Percentiles rank a stretch among this genome's conserved stretches.
Conservation (phyloP, 2,113 vertebrate species). For the Carettochelys insculpta region DNA sequence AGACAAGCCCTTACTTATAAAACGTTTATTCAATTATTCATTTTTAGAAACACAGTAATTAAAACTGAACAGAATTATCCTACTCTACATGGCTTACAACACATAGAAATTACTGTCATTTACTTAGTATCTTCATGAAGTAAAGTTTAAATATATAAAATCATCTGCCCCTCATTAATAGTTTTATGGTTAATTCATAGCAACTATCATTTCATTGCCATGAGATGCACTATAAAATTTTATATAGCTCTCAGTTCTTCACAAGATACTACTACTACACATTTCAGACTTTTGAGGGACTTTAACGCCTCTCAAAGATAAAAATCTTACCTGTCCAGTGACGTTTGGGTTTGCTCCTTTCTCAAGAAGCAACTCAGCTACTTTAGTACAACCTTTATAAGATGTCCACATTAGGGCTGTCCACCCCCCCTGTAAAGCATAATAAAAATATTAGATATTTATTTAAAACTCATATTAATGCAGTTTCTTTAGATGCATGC, state of each 20-base stretch:
- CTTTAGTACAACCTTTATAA: conserved; percentile 91
- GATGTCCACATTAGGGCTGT: conserved; percentile 97
- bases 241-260: not conserved
- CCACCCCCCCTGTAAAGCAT: conserved; percentile 89
- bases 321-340: conserved; percentile 91
- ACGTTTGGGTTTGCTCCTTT: conserved; percentile 94
- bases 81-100: not conserved
- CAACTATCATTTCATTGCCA: not conserved
- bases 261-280: not conserved
- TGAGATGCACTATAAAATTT: not conserved
- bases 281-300: not conserved
- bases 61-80: not conserved
- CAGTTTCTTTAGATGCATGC: not conserved
- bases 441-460: not conserved
- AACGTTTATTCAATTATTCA: not conserved
- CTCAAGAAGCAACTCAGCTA: conserved; percentile 87
- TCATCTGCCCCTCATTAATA: not conserved
- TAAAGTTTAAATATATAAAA: not conserved
- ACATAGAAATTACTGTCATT: not conserved
- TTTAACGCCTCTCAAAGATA: not conserved
- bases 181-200: not conserved
- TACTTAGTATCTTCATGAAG: not conserved
- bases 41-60: not conserved
- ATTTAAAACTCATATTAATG: not conserved
- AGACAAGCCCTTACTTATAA: no score